A percentile compares a stretch with the other conserved stretches of the same genome.
Conservation (phyloP, 2,888 invertebrate species). For the Leptodirus hochenwartii region DNA sequence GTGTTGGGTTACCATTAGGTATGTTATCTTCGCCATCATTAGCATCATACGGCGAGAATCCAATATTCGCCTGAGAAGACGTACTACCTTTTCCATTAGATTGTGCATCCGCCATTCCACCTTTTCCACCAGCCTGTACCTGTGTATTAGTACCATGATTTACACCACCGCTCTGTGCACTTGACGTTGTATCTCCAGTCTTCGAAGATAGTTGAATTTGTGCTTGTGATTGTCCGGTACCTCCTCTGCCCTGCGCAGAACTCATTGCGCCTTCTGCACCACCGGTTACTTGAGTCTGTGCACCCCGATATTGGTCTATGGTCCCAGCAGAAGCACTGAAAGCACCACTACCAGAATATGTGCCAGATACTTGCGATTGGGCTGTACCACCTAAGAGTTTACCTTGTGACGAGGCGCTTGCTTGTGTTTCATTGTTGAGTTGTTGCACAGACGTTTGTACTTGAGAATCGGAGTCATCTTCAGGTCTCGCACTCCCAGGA, state of each 20-base stretch:
- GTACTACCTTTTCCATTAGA: constrained; percentile 70
- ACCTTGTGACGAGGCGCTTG: constrained; percentile 61
- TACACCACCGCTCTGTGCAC: constrained; percentile 54
- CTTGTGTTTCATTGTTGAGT: constrained; percentile 44
- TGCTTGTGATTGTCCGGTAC: constrained; percentile 56
- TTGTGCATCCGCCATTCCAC: constrained; percentile 74
- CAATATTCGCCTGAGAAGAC: constrained; percentile 77
- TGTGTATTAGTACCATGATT: constrained; percentile 62
- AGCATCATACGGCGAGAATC: constrained; percentile 57
- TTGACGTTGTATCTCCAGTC: constrained; percentile 56
- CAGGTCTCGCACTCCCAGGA: constrained; percentile 8
- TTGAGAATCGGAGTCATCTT: constrained; percentile 57
- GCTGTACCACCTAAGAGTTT: constrained; percentile 55
- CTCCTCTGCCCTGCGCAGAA: constrained; percentile 52
- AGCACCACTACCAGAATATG: constrained; percentile 57
- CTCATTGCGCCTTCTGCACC: constrained; percentile 58
- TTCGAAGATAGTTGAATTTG: constrained; percentile 59
- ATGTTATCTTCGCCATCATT: constrained; percentile 32
- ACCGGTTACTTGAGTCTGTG: constrained; percentile 49
- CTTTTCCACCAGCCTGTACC: constrained; percentile 65
- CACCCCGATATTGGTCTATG: constrained; percentile 52
- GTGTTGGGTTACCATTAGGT: constrained; percentile 34
- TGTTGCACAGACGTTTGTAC: constrained; percentile 45
- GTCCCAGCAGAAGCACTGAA: constrained; percentile 73
- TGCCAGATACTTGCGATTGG: constrained; percentile 68